phyloP scores from a whole-genome alignment of 2,113 vertebrate species.

The Psittacus erithacus region DNA sequence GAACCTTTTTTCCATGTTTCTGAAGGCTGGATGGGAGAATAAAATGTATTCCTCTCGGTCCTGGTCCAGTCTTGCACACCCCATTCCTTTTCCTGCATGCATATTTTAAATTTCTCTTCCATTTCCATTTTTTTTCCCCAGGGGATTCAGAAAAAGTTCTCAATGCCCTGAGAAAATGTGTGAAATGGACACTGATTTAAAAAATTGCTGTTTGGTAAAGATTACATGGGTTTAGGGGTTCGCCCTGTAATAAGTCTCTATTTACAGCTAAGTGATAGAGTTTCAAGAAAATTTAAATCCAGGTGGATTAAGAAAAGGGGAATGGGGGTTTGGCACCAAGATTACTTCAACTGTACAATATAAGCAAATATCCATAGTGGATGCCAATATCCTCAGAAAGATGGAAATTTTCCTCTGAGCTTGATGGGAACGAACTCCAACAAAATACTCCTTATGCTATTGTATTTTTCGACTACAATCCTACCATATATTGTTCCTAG shows the following conservation, averaged over 20 bases:
- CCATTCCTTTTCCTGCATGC: neutral
- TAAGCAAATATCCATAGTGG: neutral
- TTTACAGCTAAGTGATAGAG: neutral
- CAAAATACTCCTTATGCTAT: neutral
- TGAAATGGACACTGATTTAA: neutral
- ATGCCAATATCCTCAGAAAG: neutral
- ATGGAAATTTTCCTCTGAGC: neutral
- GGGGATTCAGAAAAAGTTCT: neutral
- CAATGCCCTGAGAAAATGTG: neutral
- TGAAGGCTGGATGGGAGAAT: neutral
- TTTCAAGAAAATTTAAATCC: slow-evolving; percentile 29
- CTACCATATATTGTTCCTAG: neutral
- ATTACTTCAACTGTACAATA: slow-evolving; percentile 6
- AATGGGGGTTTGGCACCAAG: slow-evolving; percentile 11
- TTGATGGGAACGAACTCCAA: neutral
- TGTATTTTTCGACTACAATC: neutral
- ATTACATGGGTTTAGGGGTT: neutral
- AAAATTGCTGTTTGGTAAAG: neutral
- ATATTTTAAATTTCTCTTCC: neutral
- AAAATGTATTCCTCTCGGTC: neutral
- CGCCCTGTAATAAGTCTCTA: neutral
- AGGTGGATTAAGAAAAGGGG: neutral
- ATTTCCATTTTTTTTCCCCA: neutral
- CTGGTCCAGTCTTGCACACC: neutral
- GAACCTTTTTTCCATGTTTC: neutral